phyloP scores from a whole-genome alignment of 1,140 invertebrate species.

The Drosophila sp. region DNA sequence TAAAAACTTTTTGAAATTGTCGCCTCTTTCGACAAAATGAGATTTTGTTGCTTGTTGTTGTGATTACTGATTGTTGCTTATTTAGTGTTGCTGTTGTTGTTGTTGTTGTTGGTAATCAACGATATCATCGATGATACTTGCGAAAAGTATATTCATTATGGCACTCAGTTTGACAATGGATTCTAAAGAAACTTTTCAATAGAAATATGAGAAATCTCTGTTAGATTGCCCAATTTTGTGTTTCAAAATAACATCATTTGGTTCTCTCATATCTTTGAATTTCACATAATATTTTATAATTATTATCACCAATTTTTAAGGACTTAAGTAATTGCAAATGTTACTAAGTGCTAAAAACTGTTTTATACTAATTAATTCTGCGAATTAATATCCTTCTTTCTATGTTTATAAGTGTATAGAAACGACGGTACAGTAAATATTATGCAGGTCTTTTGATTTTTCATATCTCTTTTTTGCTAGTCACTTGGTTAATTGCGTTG shows the following conservation, averaged over 20 bases:
- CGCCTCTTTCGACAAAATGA: constrained; percentile 26
- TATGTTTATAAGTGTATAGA: neutral
- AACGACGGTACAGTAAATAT: neutral
- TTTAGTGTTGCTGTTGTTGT: constrained; percentile 12
- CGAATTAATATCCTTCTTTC: too few species aligned
- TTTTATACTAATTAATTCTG: too few species aligned
- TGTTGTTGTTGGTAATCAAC: constrained; percentile 18
- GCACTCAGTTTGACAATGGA: neutral
- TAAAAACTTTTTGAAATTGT: constrained; percentile 36
- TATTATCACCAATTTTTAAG: too few species aligned
- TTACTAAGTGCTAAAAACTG: too few species aligned
- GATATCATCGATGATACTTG: constrained; percentile 26
- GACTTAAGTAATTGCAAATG: too few species aligned
- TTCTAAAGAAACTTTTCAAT: too few species aligned
- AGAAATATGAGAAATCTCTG: too few species aligned
- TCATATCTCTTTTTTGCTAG: constrained; percentile 38
- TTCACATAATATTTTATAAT: too few species aligned
- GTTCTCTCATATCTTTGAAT: too few species aligned
- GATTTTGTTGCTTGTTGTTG: constrained; percentile 33
- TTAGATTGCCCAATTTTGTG: too few species aligned
- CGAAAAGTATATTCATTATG: neutral
- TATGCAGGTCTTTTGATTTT: constrained; percentile 6
- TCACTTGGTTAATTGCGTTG: constrained; percentile 42
- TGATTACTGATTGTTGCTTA: constrained; percentile 32
- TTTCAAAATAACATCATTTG: too few species aligned